phyloP scores from a whole-genome alignment of 1,140 invertebrate species.

The Helicorthomorpha holstii region DNA sequence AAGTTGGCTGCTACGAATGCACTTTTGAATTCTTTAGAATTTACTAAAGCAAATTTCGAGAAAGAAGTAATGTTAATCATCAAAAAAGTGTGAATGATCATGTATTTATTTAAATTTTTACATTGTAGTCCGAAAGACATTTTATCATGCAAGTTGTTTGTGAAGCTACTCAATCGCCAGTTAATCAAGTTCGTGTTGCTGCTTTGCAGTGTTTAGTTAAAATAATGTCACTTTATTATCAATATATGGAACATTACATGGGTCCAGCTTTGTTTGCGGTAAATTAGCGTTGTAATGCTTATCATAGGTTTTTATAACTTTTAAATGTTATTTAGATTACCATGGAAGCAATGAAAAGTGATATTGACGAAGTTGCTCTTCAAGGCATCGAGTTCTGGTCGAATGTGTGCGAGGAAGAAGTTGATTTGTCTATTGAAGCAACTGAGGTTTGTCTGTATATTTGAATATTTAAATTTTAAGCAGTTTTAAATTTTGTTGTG shows the following conservation, averaged over 20 bases:
- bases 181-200: constrained; percentile 80
- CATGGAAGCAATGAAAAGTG: constrained; percentile 94
- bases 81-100: no score
- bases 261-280: constrained; percentile 88
- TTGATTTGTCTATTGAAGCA: constrained; percentile 87
- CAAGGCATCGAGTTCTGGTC: constrained; percentile 99
- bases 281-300: constrained; percentile 20
- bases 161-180: constrained; percentile 47
- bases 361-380: constrained; percentile 84
- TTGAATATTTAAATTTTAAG: neutral
- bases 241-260: constrained; percentile 99
- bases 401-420: constrained; percentile 98
- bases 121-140: constrained; percentile 67
- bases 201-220: constrained; percentile 96
- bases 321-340: constrained; percentile 52
- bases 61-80: constrained; percentile 55
- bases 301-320: neutral
- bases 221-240: constrained; percentile 97
- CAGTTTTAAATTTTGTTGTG: neutral
- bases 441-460: constrained; percentile 43
- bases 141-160: constrained; percentile 99
- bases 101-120: no score
- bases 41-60: constrained; percentile 96
- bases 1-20: constrained; percentile 90
- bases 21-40: constrained; percentile 94